Percentiles rank a stretch among this genome's conserved stretches.
Conservation (phyloP, 2,113 vertebrate species). For the Grammatotria lemairii region DNA sequence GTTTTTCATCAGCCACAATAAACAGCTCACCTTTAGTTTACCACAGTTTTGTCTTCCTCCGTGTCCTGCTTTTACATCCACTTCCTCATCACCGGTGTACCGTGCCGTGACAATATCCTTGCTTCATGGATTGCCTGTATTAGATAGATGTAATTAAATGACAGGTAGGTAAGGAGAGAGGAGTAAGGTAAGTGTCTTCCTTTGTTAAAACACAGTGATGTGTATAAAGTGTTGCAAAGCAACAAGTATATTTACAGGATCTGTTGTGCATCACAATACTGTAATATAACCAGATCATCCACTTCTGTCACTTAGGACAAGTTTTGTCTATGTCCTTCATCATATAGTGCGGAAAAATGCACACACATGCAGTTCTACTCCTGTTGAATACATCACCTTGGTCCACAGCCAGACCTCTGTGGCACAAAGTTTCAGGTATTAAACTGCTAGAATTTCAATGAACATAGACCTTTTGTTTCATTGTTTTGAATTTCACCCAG, state of each 20-base stretch:
- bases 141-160: not conserved
- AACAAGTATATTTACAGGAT: not conserved
- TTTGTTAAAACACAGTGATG: not conserved
- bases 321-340: not conserved
- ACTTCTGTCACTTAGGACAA: not conserved
- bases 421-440: not conserved
- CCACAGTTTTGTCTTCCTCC: not conserved
- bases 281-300: not conserved
- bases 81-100: not conserved
- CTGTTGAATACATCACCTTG: not conserved
- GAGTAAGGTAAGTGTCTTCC: not conserved
- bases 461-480: not conserved
- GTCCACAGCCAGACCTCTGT: not conserved
- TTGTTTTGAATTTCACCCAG: not conserved
- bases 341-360: not conserved
- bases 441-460: not conserved
- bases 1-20: not conserved
- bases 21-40: not conserved
- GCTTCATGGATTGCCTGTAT: not conserved
- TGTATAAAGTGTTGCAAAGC: not conserved
- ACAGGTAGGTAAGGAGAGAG: not conserved
- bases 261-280: not conserved
- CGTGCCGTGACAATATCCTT: not conserved
- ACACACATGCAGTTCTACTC: not conserved
- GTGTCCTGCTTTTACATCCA: not conserved